Base-by-base conservation (phyloP, 2,113 vertebrate genomes). In the Catharus bicknelli region DNA sequence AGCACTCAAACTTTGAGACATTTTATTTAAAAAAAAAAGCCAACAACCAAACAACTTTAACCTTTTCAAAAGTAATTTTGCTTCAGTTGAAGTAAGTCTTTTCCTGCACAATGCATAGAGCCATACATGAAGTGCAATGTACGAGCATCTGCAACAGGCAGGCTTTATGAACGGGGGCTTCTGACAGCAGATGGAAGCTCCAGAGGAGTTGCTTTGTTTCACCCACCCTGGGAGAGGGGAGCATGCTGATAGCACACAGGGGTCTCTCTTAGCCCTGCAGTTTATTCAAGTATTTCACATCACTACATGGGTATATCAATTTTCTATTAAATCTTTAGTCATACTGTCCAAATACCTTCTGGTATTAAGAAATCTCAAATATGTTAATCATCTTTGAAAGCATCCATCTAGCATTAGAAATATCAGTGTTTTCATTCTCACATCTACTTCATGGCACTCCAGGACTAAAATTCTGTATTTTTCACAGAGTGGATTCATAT, bases 51-150 rank as follows among this genome's bases (percentile, higher is more conserved):
- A 81, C 32, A 68, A 40, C 43, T 47, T 58, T 63, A 84, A 90
- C 83, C 81, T 96, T 95, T 93, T 91, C 87, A 86, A 63, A 93
- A 84, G n/a, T 22, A 82, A 84, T 72, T 74, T 59, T 82, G 45
- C 50, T 85, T 36, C 38, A 50, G 57, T 0, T 42, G 64, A 68
- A 82, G 38, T 3, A 45, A 81, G 54, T 18, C 11, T 76, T 67
- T 55, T 43, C 40, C 14, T 22, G 53, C 32, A 73, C 40, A 75
- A 16, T 1, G 13, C 6, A 2, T 0, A 76, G 1, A 38, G 29
- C 15, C 27, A 38, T 22, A 23, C 5, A 47, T 1, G 13, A 69
- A 69, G 47, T 0, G 1, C 30, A 59, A n/a, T 0, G 0, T 4
- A 16, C 1, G 7, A 77, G 17, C 12, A 64, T 42, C 32, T 42